phyloP scores from a whole-genome alignment of 2,888 invertebrate genomes.

The Tenthredo amoena region DNA sequence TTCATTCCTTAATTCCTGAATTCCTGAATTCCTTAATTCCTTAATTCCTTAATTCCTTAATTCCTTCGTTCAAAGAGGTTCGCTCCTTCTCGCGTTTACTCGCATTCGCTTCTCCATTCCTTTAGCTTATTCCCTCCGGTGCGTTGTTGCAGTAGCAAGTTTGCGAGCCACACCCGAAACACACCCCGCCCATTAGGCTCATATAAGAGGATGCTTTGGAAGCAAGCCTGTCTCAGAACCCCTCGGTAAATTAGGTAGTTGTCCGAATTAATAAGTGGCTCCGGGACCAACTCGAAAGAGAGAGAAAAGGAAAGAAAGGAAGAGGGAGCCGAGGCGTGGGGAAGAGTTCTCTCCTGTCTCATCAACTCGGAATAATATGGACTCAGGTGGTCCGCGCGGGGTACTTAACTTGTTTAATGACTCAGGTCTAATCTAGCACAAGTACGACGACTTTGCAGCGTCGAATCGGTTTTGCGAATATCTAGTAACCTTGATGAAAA shows the following conservation, averaged over 20 bases:
- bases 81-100: neutral
- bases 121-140: neutral
- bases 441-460: conserved; percentile 37
- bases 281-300: conserved; percentile 30
- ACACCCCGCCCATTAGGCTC: conserved; percentile 53
- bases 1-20: too few species aligned
- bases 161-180: conserved; percentile 52
- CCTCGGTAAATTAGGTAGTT: conserved; percentile 55
- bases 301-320: neutral
- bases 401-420: conserved; percentile 46
- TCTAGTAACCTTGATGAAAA: conserved; percentile 45
- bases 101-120: neutral
- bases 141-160: conserved; percentile 35
- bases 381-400: neutral
- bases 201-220: conserved; percentile 46
- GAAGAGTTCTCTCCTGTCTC: conserved; percentile 23
- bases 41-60: neutral
- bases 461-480: conserved; percentile 42
- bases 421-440: conserved; percentile 41
- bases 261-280: conserved; percentile 63
- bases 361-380: conserved; percentile 44
- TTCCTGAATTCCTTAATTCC: neutral
- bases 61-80: conserved; percentile 7
- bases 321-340: neutral
- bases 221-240: conserved; percentile 56